Percentiles rank a stretch among this genome's conserved stretches.
Conservation (phyloP, 2,888 invertebrate genomes). For the Trypoxylon attenuatum region DNA sequence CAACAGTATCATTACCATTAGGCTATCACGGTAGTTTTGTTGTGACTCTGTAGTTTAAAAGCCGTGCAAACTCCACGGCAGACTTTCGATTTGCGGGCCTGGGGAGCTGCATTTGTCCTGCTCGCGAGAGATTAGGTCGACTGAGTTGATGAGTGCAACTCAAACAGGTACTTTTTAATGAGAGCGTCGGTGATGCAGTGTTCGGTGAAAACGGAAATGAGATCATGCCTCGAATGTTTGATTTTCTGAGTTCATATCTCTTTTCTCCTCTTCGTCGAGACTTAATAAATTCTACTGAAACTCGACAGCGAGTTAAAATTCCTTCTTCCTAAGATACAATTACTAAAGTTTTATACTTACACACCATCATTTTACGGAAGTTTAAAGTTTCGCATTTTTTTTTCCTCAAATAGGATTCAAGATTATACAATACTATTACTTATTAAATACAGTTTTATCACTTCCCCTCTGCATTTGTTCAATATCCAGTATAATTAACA, state of each 20-base stretch:
- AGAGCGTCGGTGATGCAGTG: constrained; percentile 25
- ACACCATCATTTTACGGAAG: too few relatives aligned
- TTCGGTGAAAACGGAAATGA: constrained; percentile 38
- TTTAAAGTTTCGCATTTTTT: too few relatives aligned
- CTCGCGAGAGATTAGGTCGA: constrained; percentile 42
- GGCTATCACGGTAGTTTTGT: too few relatives aligned
- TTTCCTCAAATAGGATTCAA: too few relatives aligned
- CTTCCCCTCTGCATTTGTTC: too few relatives aligned
- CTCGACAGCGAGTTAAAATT: background rate
- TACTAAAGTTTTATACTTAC: too few relatives aligned
- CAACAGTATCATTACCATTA: too few relatives aligned
- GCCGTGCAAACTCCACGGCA: background rate
- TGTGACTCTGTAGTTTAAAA: constrained; percentile 18
- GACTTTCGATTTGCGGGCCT: constrained; percentile 10
- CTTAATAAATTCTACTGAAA: background rate
- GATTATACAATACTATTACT: too few relatives aligned
- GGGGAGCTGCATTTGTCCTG: constrained; percentile 28
- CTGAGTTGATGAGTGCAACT: constrained; percentile 40
- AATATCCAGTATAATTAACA: too few relatives aligned
- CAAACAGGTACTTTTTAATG: constrained; percentile 51
- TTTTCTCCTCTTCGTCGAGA: background rate
- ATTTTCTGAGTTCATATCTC: constrained; percentile 16
- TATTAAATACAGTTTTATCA: too few relatives aligned
- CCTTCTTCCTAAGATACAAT: too few relatives aligned
- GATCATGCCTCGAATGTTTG: constrained; percentile 33